phyloP scores from a whole-genome alignment of 1,140 invertebrate genomes.

The Chrysomallon squamiferum region DNA sequence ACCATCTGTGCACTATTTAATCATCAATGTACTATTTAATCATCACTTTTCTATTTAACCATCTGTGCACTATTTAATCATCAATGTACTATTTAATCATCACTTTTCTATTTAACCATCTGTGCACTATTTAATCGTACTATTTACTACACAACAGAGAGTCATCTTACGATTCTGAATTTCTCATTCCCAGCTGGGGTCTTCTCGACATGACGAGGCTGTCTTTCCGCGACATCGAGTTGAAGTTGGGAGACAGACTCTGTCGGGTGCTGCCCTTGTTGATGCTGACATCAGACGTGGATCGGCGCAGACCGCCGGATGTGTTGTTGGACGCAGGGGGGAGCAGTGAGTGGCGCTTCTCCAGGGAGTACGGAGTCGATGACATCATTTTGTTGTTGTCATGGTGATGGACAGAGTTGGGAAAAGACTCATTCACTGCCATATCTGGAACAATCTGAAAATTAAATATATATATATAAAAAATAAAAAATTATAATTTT shows the following conservation, averaged over 20 bases:
- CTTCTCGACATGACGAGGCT: not conserved
- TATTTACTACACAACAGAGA: too few species aligned
- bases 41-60: too few species aligned
- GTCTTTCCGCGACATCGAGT: not conserved
- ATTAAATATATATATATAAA: too few species aligned
- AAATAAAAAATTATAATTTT: too few species aligned
- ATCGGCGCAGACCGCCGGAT: slow-evolving; percentile 8
- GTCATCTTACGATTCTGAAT: slow-evolving; percentile 17
- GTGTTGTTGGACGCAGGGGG: not conserved
- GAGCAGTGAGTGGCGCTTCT: too few species aligned
- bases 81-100: too few species aligned
- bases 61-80: too few species aligned
- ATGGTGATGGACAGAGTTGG: not conserved
- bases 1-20: too few species aligned
- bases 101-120: too few species aligned
- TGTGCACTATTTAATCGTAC: too few species aligned
- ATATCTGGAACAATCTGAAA: slow-evolving; percentile 5
- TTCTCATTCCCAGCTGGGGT: not conserved
- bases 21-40: too few species aligned
- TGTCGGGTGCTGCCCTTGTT: not conserved
- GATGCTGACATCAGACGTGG: slow-evolving; percentile 15
- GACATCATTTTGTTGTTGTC: not conserved
- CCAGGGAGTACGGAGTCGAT: too few species aligned
- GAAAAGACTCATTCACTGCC: not conserved
- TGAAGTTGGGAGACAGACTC: slow-evolving; percentile 3